Evolutionary conservation across 23 tunicate genomes (phyloP).

Genomic region (Trididemnum miniatum): DNA sequence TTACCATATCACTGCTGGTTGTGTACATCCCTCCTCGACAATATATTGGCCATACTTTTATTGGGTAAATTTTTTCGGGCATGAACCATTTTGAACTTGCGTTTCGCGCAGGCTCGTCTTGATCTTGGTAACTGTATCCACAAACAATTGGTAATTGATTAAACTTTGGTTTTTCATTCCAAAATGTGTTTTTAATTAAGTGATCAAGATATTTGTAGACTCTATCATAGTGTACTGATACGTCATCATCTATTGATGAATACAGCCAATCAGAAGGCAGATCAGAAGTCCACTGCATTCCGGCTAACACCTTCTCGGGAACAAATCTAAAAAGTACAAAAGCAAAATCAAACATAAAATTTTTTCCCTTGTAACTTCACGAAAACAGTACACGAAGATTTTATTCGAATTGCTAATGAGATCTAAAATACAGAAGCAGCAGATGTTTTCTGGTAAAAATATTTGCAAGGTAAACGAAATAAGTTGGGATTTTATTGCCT

Average conservation of each 20-base stretch:
- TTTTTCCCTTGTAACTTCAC: no score
- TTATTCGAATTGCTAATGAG: no score
- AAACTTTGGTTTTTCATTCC: neutral
- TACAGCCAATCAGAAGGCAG: conserved; percentile 38
- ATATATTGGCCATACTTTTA: conserved; percentile 38
- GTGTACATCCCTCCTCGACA: conserved; percentile 53
- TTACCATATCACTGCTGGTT: neutral
- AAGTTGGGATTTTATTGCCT: no score
- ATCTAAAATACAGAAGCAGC: no score
- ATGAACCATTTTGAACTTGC: conserved; percentile 42
- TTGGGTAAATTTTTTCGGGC: conserved; percentile 17
- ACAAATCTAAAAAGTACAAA: conserved; percentile 33
- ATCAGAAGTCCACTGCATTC: conserved; percentile 55
- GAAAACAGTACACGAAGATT: no score
- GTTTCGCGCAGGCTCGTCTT: conserved; percentile 38
- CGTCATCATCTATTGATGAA: conserved; percentile 44
- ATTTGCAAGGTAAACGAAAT: no score
- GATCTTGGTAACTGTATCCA: conserved; percentile 41
- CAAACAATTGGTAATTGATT: conserved; percentile 42
- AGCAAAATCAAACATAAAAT: no score
- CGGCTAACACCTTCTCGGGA: conserved; percentile 48
- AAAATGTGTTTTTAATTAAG: neutral
- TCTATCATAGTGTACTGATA: neutral
- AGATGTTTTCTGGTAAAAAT: no score
- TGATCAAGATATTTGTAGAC: neutral